These are phyloP conservation scores for Globicephala melas DNA, from an alignment of 2,113 vertebrate species.

Conservation along the genomic window DNA sequence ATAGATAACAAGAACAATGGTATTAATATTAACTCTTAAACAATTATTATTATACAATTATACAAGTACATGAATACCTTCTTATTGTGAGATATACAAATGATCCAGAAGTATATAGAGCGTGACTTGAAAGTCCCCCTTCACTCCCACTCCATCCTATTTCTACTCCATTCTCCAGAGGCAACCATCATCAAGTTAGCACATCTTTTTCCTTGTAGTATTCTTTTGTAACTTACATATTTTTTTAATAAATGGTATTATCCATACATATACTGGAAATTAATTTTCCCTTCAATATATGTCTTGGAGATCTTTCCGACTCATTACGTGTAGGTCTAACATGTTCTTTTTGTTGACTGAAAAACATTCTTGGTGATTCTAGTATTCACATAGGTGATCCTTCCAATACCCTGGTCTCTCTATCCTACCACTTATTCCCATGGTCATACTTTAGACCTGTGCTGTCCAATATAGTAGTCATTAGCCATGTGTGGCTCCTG, in stretches of 20 bases:
- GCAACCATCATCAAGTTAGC: neutral
- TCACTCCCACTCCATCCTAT: neutral
- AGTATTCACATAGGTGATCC: neutral
- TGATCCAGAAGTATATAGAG: neutral
- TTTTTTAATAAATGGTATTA: neutral
- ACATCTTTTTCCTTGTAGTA: neutral
- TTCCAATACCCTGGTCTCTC: neutral
- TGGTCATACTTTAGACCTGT: neutral
- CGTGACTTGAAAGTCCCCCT: neutral
- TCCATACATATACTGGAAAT: neutral
- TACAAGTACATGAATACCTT: neutral
- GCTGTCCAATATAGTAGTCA: neutral
- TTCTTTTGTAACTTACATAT: neutral
- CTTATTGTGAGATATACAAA: neutral
- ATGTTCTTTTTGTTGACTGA: neutral
- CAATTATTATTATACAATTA: neutral
- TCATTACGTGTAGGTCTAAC: neutral
- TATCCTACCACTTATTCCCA: neutral
- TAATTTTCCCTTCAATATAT: neutral
- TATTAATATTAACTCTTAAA: conserved; percentile 2
- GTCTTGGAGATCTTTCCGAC: neutral
- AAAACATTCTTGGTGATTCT: neutral
- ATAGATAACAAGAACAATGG: neutral
- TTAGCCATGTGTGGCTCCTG: neutral
- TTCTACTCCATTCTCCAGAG: neutral